Conservation (phyloP, 1,140 invertebrate species). For the Eupeodes corollae region DNA sequence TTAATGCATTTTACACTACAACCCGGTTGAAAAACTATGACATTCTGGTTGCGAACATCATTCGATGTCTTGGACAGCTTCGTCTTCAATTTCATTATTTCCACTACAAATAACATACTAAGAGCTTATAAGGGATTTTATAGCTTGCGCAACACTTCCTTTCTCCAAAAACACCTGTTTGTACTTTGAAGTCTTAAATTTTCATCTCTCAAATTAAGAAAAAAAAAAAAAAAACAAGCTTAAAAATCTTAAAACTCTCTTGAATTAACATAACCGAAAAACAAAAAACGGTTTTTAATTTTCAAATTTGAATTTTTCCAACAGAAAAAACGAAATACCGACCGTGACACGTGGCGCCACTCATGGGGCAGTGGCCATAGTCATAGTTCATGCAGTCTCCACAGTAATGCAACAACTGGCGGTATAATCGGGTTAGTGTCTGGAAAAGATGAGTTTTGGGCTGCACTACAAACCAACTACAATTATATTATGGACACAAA, state of each 20-base stretch:
- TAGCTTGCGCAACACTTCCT: too few species aligned
- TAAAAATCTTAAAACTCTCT: neutral
- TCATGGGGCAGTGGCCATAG: constrained; percentile 57
- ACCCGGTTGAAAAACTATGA: neutral
- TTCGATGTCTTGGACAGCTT: too few species aligned
- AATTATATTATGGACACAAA: constrained; percentile 91
- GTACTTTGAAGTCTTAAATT: too few species aligned
- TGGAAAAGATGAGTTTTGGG: constrained; percentile 76
- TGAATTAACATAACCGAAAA: too few species aligned
- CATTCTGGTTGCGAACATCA: neutral
- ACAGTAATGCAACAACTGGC: constrained; percentile 40
- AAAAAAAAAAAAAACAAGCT: too few species aligned
- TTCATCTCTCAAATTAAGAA: too few species aligned
- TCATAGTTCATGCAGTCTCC: constrained; percentile 40
- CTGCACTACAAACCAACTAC: constrained; percentile 74
- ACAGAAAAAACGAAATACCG: constrained; percentile 40
- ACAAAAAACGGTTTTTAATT: constrained; percentile 5
- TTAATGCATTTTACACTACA: neutral
- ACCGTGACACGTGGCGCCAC: constrained; percentile 46
- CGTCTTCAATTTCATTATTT: too few species aligned
- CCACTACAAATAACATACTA: too few species aligned
- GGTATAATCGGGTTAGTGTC: constrained; percentile 21
- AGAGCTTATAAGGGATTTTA: too few species aligned
- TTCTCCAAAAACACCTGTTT: too few species aligned
- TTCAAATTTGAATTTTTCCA: neutral